phyloP scores from a whole-genome alignment of 2,888 invertebrate species.

The Junonia oenone region DNA sequence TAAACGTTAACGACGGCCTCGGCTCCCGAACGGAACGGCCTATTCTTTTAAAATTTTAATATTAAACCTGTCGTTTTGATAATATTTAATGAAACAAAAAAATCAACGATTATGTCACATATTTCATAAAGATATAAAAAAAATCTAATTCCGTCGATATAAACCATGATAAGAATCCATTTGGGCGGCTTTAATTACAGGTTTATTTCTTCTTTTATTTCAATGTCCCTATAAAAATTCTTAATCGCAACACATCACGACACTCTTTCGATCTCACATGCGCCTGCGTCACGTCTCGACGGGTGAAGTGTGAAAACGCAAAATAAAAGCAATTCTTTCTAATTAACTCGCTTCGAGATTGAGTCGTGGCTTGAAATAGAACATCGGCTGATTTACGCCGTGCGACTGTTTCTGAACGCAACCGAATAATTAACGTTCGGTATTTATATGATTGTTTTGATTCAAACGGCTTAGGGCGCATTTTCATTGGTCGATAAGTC shows the following conservation, averaged over 20 bases:
- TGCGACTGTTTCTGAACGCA: slow-evolving; percentile 64
- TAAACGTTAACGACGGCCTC: slow-evolving; percentile 57
- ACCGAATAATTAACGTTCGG: slow-evolving; percentile 67
- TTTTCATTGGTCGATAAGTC: too few species aligned
- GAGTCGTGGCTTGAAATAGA: slow-evolving; percentile 64
- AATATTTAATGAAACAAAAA: slow-evolving; percentile 2
- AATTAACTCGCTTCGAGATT: slow-evolving; percentile 67
- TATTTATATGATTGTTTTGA: slow-evolving; percentile 76
- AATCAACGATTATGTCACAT: not conserved
- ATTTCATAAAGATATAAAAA: not conserved
- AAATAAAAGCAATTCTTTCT: slow-evolving; percentile 80
- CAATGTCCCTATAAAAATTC: slow-evolving; percentile 31
- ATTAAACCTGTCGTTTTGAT: slow-evolving; percentile 10
- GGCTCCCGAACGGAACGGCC: slow-evolving; percentile 28
- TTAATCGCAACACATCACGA: slow-evolving; percentile 51
- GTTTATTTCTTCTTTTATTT: slow-evolving; percentile 7
- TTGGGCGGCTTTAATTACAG: not conserved
- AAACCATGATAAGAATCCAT: not conserved
- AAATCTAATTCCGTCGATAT: not conserved
- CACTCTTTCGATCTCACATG: slow-evolving; percentile 43
- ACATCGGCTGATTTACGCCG: slow-evolving; percentile 64
- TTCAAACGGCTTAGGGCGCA: slow-evolving; percentile 64
- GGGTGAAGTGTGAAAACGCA: slow-evolving; percentile 67
- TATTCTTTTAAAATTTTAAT: slow-evolving; percentile 17
- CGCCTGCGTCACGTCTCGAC: slow-evolving; percentile 57